These are phyloP conservation scores for Limulus polyphemus DNA, from an alignment of 2,888 invertebrate genomes.

Conservation along the genomic window DNA sequence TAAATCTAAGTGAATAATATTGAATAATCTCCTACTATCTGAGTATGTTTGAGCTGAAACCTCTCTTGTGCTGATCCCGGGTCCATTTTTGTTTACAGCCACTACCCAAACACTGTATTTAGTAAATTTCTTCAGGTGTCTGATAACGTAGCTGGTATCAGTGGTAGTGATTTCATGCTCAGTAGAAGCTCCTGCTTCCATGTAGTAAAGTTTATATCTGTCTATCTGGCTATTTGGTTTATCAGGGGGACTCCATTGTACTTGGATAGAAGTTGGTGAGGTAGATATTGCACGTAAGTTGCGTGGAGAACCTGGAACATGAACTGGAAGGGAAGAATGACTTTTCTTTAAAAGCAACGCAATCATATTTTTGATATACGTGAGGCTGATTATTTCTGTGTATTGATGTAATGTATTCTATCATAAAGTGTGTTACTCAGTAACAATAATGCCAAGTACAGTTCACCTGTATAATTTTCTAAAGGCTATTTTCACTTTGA, in stretches of 20 bases:
- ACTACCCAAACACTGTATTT: constrained; percentile 71
- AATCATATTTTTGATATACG: too few relatives aligned
- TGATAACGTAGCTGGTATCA: constrained; percentile 46
- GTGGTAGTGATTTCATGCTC: constrained; percentile 51
- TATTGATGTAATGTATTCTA: too few relatives aligned
- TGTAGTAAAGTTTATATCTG: constrained; percentile 62
- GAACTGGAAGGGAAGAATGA: constrained; percentile 41
- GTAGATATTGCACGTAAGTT: constrained; percentile 51
- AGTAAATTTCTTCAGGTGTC: constrained; percentile 54
- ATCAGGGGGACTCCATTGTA: constrained; percentile 66
- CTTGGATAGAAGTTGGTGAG: constrained; percentile 58
- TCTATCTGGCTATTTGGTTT: constrained; percentile 31
- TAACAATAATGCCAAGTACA: too few relatives aligned
- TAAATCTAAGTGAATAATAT: too few relatives aligned
- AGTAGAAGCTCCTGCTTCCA: constrained; percentile 46
- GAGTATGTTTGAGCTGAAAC: constrained; percentile 62
- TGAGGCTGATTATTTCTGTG: too few relatives aligned
- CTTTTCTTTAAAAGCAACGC: too few relatives aligned
- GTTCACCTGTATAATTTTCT: too few relatives aligned
- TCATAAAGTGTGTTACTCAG: too few relatives aligned
- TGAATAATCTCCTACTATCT: constrained; percentile 38
- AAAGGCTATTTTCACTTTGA: too few relatives aligned
- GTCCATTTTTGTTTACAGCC: constrained; percentile 53
- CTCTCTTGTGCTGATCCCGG: constrained; percentile 62
- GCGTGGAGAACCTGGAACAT: constrained; percentile 66